Evolutionary conservation across 2,113 vertebrate species (phyloP).

Genomic region (Spermophilus dauricus): DNA sequence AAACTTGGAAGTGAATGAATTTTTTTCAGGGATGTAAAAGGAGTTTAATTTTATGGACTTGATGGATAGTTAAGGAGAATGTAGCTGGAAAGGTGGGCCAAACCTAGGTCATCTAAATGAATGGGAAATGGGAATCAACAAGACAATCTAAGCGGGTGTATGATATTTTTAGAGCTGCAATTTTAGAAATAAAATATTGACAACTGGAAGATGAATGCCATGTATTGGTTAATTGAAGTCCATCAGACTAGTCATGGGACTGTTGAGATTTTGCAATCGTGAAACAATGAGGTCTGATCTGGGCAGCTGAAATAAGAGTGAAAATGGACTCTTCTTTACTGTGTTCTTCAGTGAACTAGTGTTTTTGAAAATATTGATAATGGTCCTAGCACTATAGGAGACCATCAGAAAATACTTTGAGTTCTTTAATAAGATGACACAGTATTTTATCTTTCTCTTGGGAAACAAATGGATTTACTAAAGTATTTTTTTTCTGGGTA

Average conservation of each 20-base stretch:
- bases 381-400: not conserved
- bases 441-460: not conserved
- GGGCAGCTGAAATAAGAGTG: not conserved
- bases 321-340: not conserved
- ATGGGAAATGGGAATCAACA: not conserved
- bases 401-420: not conserved
- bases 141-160: not conserved
- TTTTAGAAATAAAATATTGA: conserved; percentile 31
- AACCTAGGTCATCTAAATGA: not conserved
- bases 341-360: not conserved
- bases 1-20: not conserved
- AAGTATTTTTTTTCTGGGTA: not conserved
- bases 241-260: not conserved
- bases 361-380: not conserved
- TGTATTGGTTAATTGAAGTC: not conserved
- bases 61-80: not conserved
- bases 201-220: not conserved
- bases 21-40: not conserved
- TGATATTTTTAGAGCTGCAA: not conserved
- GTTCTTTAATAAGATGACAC: not conserved
- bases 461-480: not conserved
- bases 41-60: not conserved
- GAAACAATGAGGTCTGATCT: not conserved
- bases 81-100: not conserved
- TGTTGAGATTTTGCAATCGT: not conserved